A percentile compares a stretch with the other conserved stretches of the same genome.
Evolutionary conservation across 2,113 vertebrate genomes (phyloP).

Genomic region (Colinus virginianus): DNA sequence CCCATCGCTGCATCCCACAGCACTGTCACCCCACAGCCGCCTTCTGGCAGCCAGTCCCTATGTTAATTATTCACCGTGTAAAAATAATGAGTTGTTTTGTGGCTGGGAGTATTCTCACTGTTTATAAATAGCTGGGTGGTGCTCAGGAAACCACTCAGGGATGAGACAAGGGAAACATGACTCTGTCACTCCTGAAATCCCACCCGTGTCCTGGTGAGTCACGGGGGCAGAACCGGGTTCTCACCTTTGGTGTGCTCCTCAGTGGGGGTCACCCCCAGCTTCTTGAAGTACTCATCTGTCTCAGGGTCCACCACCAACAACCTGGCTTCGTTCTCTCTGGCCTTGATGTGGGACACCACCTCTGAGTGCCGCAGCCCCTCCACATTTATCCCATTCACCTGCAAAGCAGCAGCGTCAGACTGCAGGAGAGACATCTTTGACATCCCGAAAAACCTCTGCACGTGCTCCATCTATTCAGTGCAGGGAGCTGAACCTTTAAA

Average conservation of each 20-base stretch:
- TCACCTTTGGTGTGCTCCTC: slow-evolving; percentile 86
- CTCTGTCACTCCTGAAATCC: not conserved
- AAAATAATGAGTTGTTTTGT: not conserved
- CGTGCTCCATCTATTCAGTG: not conserved
- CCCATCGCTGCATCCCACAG: not conserved
- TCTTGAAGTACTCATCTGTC: slow-evolving; percentile 88
- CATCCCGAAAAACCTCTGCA: fast-evolving
- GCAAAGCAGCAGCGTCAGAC: not conserved
- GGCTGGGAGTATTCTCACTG: not conserved
- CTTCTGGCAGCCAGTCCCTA: not conserved
- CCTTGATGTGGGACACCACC: slow-evolving; percentile 89
- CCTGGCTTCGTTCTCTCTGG: slow-evolving; percentile 79
- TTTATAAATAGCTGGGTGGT: slow-evolving; percentile 59
- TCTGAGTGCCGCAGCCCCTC: slow-evolving; percentile 88
- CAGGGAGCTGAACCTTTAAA: no score
- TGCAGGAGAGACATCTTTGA: fast-evolving
- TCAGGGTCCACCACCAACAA: slow-evolving; percentile 91
- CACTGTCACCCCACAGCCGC: not conserved
- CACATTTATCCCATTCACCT: slow-evolving; percentile 91
- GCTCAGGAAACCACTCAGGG: slow-evolving; percentile 39
- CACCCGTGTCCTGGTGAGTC: not conserved
- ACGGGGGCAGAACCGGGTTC: not conserved
- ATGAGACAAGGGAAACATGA: slow-evolving; percentile 51
- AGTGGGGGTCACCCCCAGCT: slow-evolving; percentile 83
- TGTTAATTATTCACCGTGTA: not conserved